Conservation (phyloP, 2,888 invertebrate genomes). For the Torymus tubicola region DNA sequence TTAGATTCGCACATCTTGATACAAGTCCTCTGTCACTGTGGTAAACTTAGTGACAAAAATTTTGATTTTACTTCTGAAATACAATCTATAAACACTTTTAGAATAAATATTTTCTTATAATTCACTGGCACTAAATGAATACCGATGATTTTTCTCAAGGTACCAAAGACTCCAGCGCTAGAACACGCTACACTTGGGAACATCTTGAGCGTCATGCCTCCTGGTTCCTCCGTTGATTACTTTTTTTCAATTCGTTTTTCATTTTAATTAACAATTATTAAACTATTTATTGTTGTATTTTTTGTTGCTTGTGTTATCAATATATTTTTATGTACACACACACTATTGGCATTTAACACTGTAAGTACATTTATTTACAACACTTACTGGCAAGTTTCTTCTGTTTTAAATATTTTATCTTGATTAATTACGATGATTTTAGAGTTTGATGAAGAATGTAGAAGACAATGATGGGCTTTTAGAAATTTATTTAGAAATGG, state of each 20-base stretch:
- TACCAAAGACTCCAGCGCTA: conserved; percentile 48
- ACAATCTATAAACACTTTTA: conserved; percentile 41
- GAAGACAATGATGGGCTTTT: conserved; percentile 45
- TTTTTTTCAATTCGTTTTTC: conserved; percentile 48
- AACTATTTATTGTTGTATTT: conserved; percentile 54
- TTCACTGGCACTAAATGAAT: conserved; percentile 50
- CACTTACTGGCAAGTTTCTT: conserved; percentile 72
- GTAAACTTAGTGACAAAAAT: conserved; percentile 36
- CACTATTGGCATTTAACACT: conserved; percentile 74
- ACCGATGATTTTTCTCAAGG: conserved; percentile 45
- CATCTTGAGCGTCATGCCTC: conserved; percentile 22
- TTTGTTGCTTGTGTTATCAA: conserved; percentile 54
- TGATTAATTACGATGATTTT: conserved; percentile 58
- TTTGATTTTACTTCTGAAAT: conserved; percentile 37
- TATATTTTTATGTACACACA: conserved; percentile 71
- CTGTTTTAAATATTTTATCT: conserved; percentile 55
- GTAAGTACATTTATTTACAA: conserved; percentile 77
- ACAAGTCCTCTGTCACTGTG: conserved; percentile 24
- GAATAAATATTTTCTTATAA: conserved; percentile 39
- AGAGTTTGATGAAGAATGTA: conserved; percentile 35
- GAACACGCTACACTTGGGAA: conserved; percentile 50
- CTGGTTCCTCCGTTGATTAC: conserved; percentile 26
- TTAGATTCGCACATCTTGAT: conserved; percentile 32
- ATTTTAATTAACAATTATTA: conserved; percentile 54
- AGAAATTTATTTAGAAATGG: conserved; percentile 55